Evolutionary conservation across 2,888 invertebrate species (phyloP), one percentile per base, ranked within the genome.

Genomic region (Oxycera nigricornis): DNA sequence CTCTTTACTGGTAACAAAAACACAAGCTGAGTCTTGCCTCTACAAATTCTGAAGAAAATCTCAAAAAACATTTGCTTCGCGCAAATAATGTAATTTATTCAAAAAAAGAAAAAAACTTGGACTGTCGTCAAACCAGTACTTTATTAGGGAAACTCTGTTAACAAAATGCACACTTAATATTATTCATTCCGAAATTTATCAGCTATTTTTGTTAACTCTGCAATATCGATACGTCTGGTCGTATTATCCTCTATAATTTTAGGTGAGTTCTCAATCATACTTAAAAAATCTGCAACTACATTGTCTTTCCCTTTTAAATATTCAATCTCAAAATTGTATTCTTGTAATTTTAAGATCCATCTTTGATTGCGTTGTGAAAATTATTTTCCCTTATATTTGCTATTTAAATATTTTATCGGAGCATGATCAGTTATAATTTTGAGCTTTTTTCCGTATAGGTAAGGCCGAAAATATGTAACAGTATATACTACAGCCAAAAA

Each of bases 381-480:
- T 11, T n/a, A n/a, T 28, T 72, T 75, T 0, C 74, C 74, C 57
- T 75, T 76, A 70, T 77, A 77, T 52, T 76, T 77, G 11, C 22
- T 31, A 20, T 73, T 74, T 9, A 76, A 39, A 55, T 75, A 76
- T 76, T 76, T 77, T 24, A 74, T 75, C 11, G 76, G 75, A 0
- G 17, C 57, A 68, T 76, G 77, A 39, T 76, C 76, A 3, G 75
- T 75, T 20, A 77, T 17, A 26, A 76, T 77, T 46, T 76, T 77
- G 67, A 77, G 75, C 22, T 76, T 77, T 2, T 62, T 76, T 46
- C 73, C 75, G 22, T 75, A 74, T 4, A 77, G 31, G 57, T 77
- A 77, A 2, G 77, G 76, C 41, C 73, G 67, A 35, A 73, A 74
- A 46, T 76, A 76, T 28, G 57, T 76, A 17, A 77, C 76, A 14